These are phyloP conservation scores for Apis cerana DNA, from an alignment of 1,140 invertebrate species.

Conservation along the genomic window DNA sequence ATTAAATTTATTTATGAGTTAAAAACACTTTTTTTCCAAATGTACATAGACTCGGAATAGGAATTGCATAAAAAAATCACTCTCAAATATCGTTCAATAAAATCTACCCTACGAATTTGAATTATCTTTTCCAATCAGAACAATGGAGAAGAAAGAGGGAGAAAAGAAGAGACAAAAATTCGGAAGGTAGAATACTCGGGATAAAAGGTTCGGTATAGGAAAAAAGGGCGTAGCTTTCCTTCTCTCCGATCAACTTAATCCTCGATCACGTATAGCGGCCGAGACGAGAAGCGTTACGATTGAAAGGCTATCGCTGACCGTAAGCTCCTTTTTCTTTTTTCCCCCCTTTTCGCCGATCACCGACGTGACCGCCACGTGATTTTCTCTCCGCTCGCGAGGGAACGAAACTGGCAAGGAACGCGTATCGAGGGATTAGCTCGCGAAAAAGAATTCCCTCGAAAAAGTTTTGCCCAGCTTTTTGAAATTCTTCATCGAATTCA, in stretches of 20 bases:
- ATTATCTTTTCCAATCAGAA: too few species aligned
- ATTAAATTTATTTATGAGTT: too few species aligned
- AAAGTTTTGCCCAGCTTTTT: not conserved
- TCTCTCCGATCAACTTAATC: slow-evolving; percentile 32
- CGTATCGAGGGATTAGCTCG: not conserved
- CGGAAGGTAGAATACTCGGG: not conserved
- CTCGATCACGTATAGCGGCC: slow-evolving; percentile 23
- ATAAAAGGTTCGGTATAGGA: not conserved
- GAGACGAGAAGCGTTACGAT: slow-evolving; percentile 16
- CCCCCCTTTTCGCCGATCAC: not conserved
- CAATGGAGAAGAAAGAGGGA: not conserved
- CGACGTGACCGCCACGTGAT: slow-evolving; percentile 34
- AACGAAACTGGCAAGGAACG: not conserved
- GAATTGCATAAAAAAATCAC: too few species aligned
- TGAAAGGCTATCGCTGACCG: slow-evolving; percentile 36
- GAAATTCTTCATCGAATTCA: not conserved
- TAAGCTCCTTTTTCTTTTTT: slow-evolving; percentile 17
- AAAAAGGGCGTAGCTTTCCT: not conserved
- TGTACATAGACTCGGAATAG: too few species aligned
- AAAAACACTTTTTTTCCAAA: too few species aligned
- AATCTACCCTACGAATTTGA: too few species aligned
- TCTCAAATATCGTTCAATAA: too few species aligned
- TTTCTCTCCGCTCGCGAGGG: not conserved
- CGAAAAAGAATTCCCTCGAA: slow-evolving; percentile 11
- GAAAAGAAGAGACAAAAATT: not conserved